phyloP scores from a whole-genome alignment of 2,113 vertebrate genomes.

The Psettodes erumei region DNA sequence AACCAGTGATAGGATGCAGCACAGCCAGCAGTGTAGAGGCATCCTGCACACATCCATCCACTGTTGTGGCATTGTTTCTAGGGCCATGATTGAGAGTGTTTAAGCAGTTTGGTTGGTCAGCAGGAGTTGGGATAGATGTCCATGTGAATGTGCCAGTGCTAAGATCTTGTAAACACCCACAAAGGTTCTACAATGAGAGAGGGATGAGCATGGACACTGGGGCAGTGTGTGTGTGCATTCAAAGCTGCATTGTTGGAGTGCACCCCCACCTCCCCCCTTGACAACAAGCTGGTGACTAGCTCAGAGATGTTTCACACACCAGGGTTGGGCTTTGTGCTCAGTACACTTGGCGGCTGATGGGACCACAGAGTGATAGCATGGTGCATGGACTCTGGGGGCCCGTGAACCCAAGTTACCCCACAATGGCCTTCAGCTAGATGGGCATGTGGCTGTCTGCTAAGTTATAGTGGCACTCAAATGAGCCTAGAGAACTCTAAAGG shows the following conservation, averaged over 20 bases:
- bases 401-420: slow-evolving; percentile 55
- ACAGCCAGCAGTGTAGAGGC: slow-evolving; percentile 17
- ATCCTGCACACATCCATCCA: slow-evolving; percentile 31
- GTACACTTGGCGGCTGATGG: slow-evolving; percentile 44
- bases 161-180: slow-evolving; percentile 78
- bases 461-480: slow-evolving; percentile 44
- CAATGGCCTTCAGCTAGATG: slow-evolving; percentile 49
- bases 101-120: slow-evolving; percentile 70
- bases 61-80: slow-evolving; percentile 54
- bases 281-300: slow-evolving; percentile 74
- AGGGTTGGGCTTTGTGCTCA: slow-evolving; percentile 60
- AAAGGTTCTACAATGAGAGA: slow-evolving; percentile 81
- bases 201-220: slow-evolving; percentile 80
- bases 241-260: slow-evolving; percentile 82
- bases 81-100: slow-evolving; percentile 61
- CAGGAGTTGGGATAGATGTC: slow-evolving; percentile 75
- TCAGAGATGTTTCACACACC: slow-evolving; percentile 71
- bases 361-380: slow-evolving; percentile 30
- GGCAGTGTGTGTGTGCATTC: slow-evolving; percentile 74
- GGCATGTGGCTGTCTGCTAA: slow-evolving; percentile 65
- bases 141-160: slow-evolving; percentile 79
- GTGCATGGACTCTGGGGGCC: slow-evolving; percentile 43
- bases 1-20: slow-evolving; percentile 15
- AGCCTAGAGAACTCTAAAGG: slow-evolving; percentile 15
- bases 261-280: slow-evolving; percentile 71